phyloP scores from a whole-genome alignment of 2,113 vertebrate genomes.

The Tricholaema leucomelas region DNA sequence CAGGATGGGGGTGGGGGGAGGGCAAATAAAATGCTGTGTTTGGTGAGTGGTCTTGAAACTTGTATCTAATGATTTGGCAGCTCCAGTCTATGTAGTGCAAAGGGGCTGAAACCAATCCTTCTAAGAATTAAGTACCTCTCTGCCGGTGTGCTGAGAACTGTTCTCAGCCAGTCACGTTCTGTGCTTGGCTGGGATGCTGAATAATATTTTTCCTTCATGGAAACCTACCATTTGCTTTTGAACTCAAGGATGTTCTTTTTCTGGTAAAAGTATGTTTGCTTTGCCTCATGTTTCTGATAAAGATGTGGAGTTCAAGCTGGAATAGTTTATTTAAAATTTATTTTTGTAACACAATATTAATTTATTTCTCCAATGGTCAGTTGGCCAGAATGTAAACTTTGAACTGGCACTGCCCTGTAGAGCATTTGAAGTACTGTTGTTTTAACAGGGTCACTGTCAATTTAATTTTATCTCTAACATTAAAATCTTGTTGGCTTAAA shows the following conservation, averaged over 20 bases:
- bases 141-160: neutral
- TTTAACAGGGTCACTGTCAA: conserved; percentile 7
- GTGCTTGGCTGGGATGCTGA: neutral
- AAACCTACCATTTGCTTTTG: neutral
- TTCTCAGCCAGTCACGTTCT: neutral
- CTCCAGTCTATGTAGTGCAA: neutral
- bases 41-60: neutral
- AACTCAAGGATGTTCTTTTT: neutral
- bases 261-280: neutral
- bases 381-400: neutral
- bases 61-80: neutral
- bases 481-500: neutral
- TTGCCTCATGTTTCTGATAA: neutral
- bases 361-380: neutral
- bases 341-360: conserved; percentile 5
- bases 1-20: too few species aligned
- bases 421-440: neutral
- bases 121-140: neutral
- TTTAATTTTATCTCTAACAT: neutral
- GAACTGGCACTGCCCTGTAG: neutral
- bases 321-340: conserved; percentile 9
- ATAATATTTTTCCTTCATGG: neutral
- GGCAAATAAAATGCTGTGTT: neutral
- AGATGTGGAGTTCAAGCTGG: neutral
- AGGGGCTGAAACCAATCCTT: neutral